Evolutionary conservation across 2,113 vertebrate genomes (phyloP).

Genomic region (Tetrao urogallus): DNA sequence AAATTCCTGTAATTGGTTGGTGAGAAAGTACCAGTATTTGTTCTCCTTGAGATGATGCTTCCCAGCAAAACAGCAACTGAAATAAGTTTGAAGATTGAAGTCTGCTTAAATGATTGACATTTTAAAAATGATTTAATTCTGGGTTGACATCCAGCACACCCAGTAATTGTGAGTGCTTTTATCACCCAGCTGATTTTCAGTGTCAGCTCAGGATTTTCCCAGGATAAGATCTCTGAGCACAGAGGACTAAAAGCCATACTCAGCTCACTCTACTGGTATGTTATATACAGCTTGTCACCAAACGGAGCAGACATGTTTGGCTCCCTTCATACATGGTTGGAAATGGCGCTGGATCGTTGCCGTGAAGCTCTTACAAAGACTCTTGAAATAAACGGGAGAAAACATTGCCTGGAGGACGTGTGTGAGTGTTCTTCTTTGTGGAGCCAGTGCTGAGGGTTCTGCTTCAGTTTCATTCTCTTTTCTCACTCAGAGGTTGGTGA

Average conservation of each 20-base stretch:
- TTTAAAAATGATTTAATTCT: neutral
- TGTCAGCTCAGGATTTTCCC: slow-evolving; percentile 52
- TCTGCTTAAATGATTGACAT: neutral
- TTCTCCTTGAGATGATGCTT: neutral
- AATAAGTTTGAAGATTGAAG: neutral
- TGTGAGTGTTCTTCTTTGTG: neutral
- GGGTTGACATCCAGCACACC: neutral
- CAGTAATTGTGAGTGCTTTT: neutral
- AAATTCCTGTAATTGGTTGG: neutral
- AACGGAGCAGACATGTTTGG: neutral
- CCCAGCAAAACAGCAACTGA: slow-evolving; percentile 3
- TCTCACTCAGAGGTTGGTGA: neutral
- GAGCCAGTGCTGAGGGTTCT: neutral
- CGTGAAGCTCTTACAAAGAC: slow-evolving; percentile 28
- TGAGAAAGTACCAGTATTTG: neutral
- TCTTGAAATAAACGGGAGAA: slow-evolving; percentile 59
- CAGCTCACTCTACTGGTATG: neutral
- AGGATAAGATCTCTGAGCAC: slow-evolving; percentile 28
- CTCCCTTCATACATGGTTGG: neutral
- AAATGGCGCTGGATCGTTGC: neutral
- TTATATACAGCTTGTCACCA: neutral
- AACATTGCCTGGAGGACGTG: neutral
- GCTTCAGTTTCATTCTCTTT: neutral
- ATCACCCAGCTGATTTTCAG: neutral
- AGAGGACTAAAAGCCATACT: slow-evolving; percentile 65